phyloP scores from a whole-genome alignment of 1,140 invertebrate genomes.

The Drosophila athabasca region DNA sequence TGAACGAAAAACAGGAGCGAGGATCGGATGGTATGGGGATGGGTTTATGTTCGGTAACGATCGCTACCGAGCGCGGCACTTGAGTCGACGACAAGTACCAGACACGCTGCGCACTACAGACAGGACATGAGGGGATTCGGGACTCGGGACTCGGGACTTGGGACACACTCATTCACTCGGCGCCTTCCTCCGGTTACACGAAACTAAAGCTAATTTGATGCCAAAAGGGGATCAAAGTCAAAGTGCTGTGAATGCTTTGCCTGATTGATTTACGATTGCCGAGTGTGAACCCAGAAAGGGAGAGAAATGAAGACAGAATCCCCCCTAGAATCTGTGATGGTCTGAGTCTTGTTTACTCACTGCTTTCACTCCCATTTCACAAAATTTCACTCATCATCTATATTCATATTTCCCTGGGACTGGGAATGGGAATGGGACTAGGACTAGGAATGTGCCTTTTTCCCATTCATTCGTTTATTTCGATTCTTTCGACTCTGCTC shows the following conservation, averaged over 20 bases:
- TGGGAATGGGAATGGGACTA: too few relatives aligned
- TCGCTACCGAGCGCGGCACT: constrained; percentile 39
- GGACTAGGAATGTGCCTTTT: background rate
- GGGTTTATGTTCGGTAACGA: too few relatives aligned
- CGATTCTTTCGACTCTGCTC: constrained; percentile 6
- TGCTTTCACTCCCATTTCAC: constrained; percentile 57
- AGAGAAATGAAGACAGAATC: background rate
- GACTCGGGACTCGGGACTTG: constrained; percentile 41
- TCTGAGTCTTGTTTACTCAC: constrained; percentile 12
- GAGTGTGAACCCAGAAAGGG: constrained; percentile 14
- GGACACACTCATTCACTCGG: constrained; percentile 48
- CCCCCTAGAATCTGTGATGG: constrained; percentile 14
- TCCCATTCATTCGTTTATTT: background rate
- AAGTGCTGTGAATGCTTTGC: constrained; percentile 43
- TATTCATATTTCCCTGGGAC: constrained; percentile 37
- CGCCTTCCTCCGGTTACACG: constrained; percentile 57
- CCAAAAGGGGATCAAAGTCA: constrained; percentile 22
- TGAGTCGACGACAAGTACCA: constrained; percentile 74
- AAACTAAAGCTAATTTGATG: constrained; percentile 51
- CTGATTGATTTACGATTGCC: constrained; percentile 65
- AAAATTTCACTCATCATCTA: constrained; percentile 65
- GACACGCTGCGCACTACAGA: background rate
- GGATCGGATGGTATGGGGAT: too few relatives aligned
- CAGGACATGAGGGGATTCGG: constrained; percentile 27
- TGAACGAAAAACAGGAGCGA: constrained; percentile 15